Base-by-base conservation (phyloP, 1,140 invertebrate genomes). In the Conus ventricosus region DNA sequence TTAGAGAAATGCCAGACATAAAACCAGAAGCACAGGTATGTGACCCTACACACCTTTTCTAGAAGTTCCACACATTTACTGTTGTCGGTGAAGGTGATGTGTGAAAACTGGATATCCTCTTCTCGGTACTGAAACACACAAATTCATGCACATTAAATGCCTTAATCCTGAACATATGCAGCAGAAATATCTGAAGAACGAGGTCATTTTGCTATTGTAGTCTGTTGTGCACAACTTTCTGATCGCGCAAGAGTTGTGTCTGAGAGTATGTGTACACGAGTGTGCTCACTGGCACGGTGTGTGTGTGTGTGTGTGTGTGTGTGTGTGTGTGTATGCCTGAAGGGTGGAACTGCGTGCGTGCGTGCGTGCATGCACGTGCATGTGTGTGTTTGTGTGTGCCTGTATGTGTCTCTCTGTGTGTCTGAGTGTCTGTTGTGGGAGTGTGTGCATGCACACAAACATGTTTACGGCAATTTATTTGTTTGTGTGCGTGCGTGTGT, bases 21-120 rank as follows among this genome's bases (percentile, higher is more conserved):
- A 63, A 20, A 63, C 10, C 60, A 75, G 17, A 23, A 75, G 23
- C 6, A 80, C 17, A 20, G 8, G 27, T 51, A 27, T 51, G 25
- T 27, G 13, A 10, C 10, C 10, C 8, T 51, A 80, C 10, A 20
- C 39, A 80, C 96, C 95, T 99, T 99, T 94, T 99, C 99, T 94
- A 99, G 99, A 20, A 99, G 96, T 95, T 99, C 99, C 92, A 99
- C 99, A 5, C 99, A 99, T 0, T 99, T 98, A 94, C 99, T 99
- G 27, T 99, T 96, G 96, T 99, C 99, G 0, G 99, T 96, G 95
- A 99, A 99, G 95, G 99, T 99, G 92, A 99, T 99, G 93, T 99
- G 99, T 93, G 99, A 98, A 98, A 99, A 99, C 95, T 99, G 98
- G 91, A 99, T 99, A 57, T 98, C 98, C 96, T 99, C 99, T 27